Evolutionary conservation across 92 coral and sea anemone genomes (phyloP).

Genomic region (Micromussa lordhowensis): DNA sequence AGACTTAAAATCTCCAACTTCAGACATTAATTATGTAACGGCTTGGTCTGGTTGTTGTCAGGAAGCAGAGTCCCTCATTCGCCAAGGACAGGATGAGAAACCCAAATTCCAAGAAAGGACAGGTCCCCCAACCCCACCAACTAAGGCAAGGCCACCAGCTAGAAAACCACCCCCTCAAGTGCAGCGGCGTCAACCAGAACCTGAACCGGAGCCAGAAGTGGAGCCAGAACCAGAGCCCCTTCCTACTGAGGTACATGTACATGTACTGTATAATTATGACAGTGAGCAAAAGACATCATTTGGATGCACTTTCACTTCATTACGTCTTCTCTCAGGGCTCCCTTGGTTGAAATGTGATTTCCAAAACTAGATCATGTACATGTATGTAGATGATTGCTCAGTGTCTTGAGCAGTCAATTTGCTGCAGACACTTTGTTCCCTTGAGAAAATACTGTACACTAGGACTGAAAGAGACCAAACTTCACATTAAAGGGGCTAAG

Average conservation of each 20-base stretch:
- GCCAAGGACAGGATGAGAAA: slow-evolving; percentile 82
- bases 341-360: no score
- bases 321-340: no score
- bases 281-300: no score
- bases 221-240: slow-evolving; percentile 61
- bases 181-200: slow-evolving; percentile 61
- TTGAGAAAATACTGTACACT: no score
- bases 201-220: slow-evolving; percentile 77
- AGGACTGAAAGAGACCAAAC: no score
- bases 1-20: no score
- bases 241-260: slow-evolving; percentile 7
- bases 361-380: no score
- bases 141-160: slow-evolving; percentile 69
- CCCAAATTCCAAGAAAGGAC: slow-evolving; percentile 72
- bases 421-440: no score
- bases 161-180: slow-evolving; percentile 73
- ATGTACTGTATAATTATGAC: not conserved
- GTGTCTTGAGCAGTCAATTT: no score
- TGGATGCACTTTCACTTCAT: no score
- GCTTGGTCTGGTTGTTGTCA: not conserved
- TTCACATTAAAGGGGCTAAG: no score
- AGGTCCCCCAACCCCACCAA: slow-evolving; percentile 78
- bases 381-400: no score
- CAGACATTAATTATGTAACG: not conserved
- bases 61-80: slow-evolving; percentile 88